Evolutionary conservation across 2,113 vertebrate genomes (phyloP).

Genomic region (Melanerpes formicivorus): DNA sequence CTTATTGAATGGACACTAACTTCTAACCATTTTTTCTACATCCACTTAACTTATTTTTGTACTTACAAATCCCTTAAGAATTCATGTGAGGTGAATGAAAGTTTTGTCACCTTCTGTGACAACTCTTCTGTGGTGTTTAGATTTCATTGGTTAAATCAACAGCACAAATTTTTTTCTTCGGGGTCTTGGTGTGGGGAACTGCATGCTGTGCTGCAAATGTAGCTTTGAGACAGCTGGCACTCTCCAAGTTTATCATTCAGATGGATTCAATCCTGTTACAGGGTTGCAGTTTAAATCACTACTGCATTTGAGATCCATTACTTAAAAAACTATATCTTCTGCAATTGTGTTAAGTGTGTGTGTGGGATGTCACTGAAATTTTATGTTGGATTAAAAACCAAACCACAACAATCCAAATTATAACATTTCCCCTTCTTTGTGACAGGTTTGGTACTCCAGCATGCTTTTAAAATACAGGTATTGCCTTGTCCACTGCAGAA

Average conservation of each 20-base stretch:
- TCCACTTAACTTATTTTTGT: background rate
- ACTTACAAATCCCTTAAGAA: background rate
- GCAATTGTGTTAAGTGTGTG: background rate
- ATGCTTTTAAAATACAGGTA: background rate
- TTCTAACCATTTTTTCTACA: background rate
- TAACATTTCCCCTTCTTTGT: background rate
- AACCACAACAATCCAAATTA: background rate
- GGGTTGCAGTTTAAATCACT: background rate
- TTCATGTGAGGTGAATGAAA: background rate
- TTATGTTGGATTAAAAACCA: background rate
- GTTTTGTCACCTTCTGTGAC: background rate
- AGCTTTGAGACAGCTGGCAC: background rate
- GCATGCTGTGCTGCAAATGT: background rate
- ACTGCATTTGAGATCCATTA: background rate
- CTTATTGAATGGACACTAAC: background rate
- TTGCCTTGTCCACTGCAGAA: slow-evolving; percentile 8
- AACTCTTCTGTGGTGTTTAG: background rate
- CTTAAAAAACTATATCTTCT: background rate
- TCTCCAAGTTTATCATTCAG: background rate
- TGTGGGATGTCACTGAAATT: background rate
- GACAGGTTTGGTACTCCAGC: background rate
- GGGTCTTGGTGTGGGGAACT: background rate
- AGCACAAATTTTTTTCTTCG: background rate
- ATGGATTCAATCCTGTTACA: background rate
- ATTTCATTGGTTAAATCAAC: background rate